Base-by-base conservation (phyloP, 2,113 vertebrate genomes). In the Cercopithecus mona region DNA sequence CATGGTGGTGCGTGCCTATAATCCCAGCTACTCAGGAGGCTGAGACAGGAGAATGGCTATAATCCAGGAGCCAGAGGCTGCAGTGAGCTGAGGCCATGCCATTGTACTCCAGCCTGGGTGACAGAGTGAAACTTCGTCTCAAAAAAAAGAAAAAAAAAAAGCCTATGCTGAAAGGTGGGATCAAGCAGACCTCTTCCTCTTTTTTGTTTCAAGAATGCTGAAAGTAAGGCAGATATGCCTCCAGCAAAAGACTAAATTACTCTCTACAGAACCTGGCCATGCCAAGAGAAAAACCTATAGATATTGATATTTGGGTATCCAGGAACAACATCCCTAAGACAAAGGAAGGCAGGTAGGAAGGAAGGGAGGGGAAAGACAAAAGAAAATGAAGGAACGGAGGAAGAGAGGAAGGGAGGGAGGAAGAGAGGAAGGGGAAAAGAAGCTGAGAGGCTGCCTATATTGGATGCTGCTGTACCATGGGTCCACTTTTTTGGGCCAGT, bases 361-460 rank as follows among this genome's bases (percentile, higher is more conserved):
- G 3, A 50, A 3, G 23, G 23, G 20, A n/a, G 9, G 7, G 14
- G 48, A 50, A 50, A 22, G 7, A 22, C 1, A 40, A 3, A 13
- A 16, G n/a, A 13, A 27, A 48, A 3, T 4, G 32, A 10, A 9
- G 4, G 11, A 32, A 50, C 4, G 2, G 45, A 45, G 11, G 16
- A 66, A 43, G 12, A 2, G 32, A 2, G 23, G 16, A 38, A 38
- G 0, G 7, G 20, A 45, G 45, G 16, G 13, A n/a, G 12, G 48
- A 6, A 43, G 9, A 1, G 14, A 43, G 2, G 12, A 1, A 76
- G 43, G 48, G 12, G 48, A 50, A 50, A 76, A 50, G 22, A 30
- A 38, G 27, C 25, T 52, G 9, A 52, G 4, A 57, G 1, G 0
- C 64, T 14, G 27, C 32, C 5, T 40, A 3, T 50, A 50, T 50